These are phyloP conservation scores for Micropoecilia bifurca DNA, from an alignment of 2,797 vertebrate genomes.

Conservation along the genomic window DNA sequence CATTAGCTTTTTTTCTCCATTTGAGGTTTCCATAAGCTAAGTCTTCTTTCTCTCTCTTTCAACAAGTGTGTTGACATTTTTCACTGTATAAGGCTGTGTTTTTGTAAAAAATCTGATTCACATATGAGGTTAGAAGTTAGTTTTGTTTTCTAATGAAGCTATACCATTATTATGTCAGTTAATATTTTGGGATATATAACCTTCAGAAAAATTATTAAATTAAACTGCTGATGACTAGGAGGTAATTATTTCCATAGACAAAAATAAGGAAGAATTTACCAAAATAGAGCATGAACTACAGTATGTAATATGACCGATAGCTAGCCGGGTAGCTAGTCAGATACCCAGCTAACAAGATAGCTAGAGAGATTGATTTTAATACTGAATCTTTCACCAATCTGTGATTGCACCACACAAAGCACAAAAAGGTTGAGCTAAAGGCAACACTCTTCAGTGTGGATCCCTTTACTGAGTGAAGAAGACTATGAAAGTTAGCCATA, in stretches of 20 bases:
- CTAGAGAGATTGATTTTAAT: not conserved
- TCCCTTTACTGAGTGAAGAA: not conserved
- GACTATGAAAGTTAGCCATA: not conserved
- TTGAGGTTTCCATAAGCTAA: no score
- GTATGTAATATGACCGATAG: no score
- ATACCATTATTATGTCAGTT: not conserved
- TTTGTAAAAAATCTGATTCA: no score
- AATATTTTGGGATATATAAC: not conserved
- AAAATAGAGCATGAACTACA: no score
- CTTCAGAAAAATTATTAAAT: not conserved
- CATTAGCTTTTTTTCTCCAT: not conserved
- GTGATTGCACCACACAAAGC: not conserved
- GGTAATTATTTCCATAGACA: not conserved
- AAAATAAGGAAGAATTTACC: no score
- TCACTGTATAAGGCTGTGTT: not conserved
- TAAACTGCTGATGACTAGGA: not conserved
- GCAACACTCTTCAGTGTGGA: not conserved
- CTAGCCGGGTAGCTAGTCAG: no score
- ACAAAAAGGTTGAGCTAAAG: not conserved
- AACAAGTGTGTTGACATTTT: not conserved
- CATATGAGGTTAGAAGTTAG: not conserved
- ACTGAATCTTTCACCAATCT: not conserved
- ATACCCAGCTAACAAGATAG: no score
- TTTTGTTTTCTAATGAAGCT: not conserved
- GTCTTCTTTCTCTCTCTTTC: not conserved